These are phyloP conservation scores for Hesperophylax magnus DNA, from an alignment of 1,140 invertebrate genomes.

Conservation along the genomic window DNA sequence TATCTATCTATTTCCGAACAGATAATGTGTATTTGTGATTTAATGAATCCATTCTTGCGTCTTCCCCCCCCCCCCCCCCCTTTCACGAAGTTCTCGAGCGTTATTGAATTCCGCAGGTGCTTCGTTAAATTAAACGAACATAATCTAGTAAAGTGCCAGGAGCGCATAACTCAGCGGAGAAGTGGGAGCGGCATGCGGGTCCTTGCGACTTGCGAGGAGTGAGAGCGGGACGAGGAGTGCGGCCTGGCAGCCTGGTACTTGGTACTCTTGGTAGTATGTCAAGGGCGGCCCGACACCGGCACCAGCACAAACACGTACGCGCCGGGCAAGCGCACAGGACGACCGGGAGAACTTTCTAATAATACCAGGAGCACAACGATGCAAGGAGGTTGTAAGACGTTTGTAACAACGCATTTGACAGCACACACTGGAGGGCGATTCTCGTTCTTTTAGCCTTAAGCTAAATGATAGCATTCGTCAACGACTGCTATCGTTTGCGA, in stretches of 20 bases:
- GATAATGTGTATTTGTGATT: too few relatives aligned
- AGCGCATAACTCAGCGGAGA: conserved; percentile 15
- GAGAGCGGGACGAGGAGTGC: background rate
- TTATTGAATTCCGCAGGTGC: background rate
- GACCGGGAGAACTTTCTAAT: conserved; percentile 16
- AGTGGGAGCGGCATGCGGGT: background rate
- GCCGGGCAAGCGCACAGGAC: background rate
- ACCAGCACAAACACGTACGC: conserved; percentile 1
- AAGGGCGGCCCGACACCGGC: conserved; percentile 38
- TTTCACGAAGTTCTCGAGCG: background rate
- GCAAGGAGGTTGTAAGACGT: background rate
- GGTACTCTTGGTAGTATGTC: conserved; percentile 23
- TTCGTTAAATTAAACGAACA: background rate
- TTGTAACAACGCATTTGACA: too few relatives aligned
- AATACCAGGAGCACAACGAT: background rate
- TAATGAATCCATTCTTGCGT: too few relatives aligned
- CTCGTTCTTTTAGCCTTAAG: too few relatives aligned
- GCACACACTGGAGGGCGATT: too few relatives aligned
- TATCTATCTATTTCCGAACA: too few relatives aligned
- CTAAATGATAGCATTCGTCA: too few relatives aligned
- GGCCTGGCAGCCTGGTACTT: background rate
- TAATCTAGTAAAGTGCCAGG: background rate
- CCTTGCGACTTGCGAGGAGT: conserved; percentile 6
- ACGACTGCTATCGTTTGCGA: too few relatives aligned
- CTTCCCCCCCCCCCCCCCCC: too few relatives aligned